These are phyloP conservation scores for Plagodis pulveraria DNA, from an alignment of 2,888 invertebrate species.

Conservation along the genomic window DNA sequence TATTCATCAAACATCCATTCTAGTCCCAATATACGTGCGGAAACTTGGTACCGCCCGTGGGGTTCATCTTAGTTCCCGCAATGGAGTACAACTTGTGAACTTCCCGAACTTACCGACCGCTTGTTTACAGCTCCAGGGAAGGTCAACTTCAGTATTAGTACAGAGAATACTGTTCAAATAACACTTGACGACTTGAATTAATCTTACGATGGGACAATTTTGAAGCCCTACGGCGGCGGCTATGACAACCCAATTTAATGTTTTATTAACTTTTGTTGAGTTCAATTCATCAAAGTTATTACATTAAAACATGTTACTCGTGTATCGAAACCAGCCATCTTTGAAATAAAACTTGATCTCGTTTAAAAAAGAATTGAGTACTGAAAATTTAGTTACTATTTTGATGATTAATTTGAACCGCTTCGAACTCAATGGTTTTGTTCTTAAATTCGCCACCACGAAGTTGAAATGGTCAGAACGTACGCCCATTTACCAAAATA, in stretches of 20 bases:
- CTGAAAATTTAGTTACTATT: too few relatives aligned
- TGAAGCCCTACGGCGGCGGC: too few relatives aligned
- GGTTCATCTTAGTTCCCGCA: constrained; percentile 73
- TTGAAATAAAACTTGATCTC: too few relatives aligned
- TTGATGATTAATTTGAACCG: constrained; percentile 1
- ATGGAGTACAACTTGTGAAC: constrained; percentile 66
- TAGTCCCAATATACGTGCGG: constrained; percentile 68
- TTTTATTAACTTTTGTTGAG: too few relatives aligned
- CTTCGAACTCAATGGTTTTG: constrained; percentile 6
- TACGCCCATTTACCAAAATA: constrained; percentile 36
- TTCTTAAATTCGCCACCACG: constrained; percentile 14
- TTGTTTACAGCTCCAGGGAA: constrained; percentile 62
- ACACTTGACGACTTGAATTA: constrained; percentile 17
- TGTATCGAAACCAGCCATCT: too few relatives aligned
- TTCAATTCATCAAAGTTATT: too few relatives aligned
- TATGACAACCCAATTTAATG: too few relatives aligned
- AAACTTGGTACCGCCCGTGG: constrained; percentile 67
- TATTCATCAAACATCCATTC: constrained; percentile 76
- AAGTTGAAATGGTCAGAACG: constrained; percentile 19
- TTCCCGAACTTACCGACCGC: constrained; percentile 65
- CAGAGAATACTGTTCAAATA: constrained; percentile 20
- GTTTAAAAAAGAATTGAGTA: too few relatives aligned
- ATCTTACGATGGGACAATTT: background rate
- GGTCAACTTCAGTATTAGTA: constrained; percentile 48
- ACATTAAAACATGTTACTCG: too few relatives aligned